phyloP scores from a whole-genome alignment of 2,113 vertebrate species.

The Macquaria ambigua region DNA sequence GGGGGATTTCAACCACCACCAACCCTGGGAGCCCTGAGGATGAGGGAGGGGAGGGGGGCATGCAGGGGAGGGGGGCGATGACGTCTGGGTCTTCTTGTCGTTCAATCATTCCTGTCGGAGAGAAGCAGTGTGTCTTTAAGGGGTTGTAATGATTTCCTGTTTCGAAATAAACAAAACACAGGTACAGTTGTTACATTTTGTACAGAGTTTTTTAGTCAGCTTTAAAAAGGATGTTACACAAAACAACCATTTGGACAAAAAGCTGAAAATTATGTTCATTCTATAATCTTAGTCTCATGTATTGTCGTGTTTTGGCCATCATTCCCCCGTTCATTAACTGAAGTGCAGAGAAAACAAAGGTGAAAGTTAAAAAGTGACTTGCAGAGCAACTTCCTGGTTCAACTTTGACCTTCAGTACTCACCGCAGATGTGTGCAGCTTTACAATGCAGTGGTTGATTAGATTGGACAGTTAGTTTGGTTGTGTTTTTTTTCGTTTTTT shows the following conservation, averaged over 20 bases:
- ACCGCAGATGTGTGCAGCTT: not conserved
- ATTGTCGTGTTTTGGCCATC: not conserved
- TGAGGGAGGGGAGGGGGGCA: constrained; percentile 31
- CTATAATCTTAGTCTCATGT: too few relatives aligned
- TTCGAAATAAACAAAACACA: constrained; percentile 63
- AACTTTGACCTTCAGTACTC: not conserved
- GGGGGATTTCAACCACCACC: constrained; percentile 60
- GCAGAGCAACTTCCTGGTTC: not conserved
- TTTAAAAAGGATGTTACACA: not conserved
- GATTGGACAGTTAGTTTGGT: too few relatives aligned
- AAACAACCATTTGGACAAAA: too few relatives aligned
- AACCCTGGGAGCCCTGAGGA: constrained; percentile 55
- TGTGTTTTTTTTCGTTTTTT: not conserved
- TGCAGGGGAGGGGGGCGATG: not conserved
- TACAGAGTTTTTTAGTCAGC: not conserved
- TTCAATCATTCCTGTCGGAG: constrained; percentile 79
- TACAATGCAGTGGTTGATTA: too few relatives aligned
- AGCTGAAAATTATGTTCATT: too few relatives aligned
- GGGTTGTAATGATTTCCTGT: constrained; percentile 74
- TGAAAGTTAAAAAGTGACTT: not conserved
- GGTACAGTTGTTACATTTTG: constrained; percentile 29
- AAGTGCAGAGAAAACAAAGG: not conserved
- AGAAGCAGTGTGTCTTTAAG: constrained; percentile 81
- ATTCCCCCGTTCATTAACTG: not conserved
- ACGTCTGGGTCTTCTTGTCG: constrained; percentile 51